Percentiles rank a stretch among this genome's conserved stretches.
phyloP scores from a whole-genome alignment of 1,140 invertebrate species.

The Sycophaga agraensis region DNA sequence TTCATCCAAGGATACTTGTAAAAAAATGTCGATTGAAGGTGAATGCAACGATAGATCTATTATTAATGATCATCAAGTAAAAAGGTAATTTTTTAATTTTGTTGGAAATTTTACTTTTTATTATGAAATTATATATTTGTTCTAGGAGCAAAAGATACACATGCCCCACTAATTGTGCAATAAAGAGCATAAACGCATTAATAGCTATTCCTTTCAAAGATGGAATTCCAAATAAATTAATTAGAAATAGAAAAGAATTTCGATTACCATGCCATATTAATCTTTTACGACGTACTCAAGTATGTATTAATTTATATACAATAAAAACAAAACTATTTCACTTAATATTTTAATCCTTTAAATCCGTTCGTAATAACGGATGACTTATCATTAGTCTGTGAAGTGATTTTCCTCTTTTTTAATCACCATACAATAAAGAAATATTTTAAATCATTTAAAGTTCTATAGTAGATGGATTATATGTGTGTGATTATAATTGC shows the following conservation, averaged over 20 bases:
- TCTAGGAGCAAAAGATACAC: not conserved
- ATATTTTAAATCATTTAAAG: too few species aligned
- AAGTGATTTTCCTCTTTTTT: too few species aligned
- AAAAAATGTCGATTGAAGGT: too few species aligned
- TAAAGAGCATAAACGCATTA: slow-evolving; percentile 22
- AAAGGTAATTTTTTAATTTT: not conserved
- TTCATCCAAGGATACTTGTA: too few species aligned
- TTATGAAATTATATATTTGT: not conserved
- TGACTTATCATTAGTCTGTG: too few species aligned
- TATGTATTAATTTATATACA: not conserved
- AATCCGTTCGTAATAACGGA: too few species aligned
- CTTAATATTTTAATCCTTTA: too few species aligned
- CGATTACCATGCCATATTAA: slow-evolving; percentile 43
- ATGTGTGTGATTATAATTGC: too few species aligned
- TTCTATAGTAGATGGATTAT: too few species aligned
- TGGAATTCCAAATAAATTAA: slow-evolving; percentile 37
- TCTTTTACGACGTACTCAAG: slow-evolving; percentile 27
- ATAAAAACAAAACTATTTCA: not conserved
- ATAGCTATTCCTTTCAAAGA: slow-evolving; percentile 43
- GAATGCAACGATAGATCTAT: too few species aligned
- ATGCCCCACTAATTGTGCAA: not conserved
- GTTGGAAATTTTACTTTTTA: not conserved
- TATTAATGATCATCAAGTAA: too few species aligned
- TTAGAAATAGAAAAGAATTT: slow-evolving; percentile 34
- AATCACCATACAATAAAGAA: too few species aligned